These are phyloP conservation scores for Anguilla obscura DNA, from an alignment of 2,797 vertebrate species.

Conservation along the genomic window DNA sequence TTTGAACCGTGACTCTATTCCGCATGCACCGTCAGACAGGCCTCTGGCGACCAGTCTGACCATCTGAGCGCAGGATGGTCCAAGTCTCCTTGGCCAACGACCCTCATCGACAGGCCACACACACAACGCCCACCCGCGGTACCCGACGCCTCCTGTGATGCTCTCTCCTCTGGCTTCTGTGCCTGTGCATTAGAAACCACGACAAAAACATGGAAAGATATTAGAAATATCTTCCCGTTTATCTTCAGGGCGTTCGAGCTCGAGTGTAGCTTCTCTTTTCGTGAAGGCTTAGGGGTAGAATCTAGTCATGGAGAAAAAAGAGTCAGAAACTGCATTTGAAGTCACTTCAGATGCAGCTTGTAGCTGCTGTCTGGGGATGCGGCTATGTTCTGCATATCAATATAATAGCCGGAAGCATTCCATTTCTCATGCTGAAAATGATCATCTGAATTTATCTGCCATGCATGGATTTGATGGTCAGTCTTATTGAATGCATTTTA, in stretches of 20 bases:
- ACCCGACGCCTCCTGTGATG: background rate
- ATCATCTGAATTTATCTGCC: background rate
- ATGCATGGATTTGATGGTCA: conserved; percentile 6
- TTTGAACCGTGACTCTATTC: conserved; percentile 11
- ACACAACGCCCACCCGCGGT: background rate
- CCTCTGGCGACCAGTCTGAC: background rate
- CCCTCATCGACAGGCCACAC: background rate
- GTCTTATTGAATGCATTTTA: background rate
- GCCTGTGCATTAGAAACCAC: background rate
- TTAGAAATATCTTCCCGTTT: background rate
- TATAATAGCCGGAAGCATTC: background rate
- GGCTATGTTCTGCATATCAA: background rate
- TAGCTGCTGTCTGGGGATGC: background rate
- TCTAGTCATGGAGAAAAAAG: background rate
- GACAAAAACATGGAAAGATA: background rate
- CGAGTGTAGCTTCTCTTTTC: background rate
- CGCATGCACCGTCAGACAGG: background rate
- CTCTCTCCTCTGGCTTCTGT: background rate
- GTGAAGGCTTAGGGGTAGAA: background rate
- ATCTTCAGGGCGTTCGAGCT: background rate
- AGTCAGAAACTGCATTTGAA: conserved; percentile 13
- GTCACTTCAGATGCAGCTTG: background rate
- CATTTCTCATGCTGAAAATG: background rate
- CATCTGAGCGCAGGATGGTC: background rate
- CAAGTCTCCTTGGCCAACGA: background rate